Evolutionary conservation across 2,113 vertebrate species (phyloP), one percentile per base, ranked within the genome.

Genomic region (Meleagris gallopavo): DNA sequence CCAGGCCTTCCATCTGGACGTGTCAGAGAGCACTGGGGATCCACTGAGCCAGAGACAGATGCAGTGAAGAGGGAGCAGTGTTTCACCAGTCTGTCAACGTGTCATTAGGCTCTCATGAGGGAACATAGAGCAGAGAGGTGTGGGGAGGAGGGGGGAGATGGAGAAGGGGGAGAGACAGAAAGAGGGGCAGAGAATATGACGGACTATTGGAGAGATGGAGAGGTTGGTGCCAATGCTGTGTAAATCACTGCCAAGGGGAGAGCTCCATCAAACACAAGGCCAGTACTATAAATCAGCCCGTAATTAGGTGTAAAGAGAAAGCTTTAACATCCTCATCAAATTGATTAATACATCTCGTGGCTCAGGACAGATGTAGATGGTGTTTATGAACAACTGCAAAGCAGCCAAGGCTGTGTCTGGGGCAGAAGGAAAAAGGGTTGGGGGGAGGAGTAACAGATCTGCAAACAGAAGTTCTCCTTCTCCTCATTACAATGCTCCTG

Each of bases 251-350:
- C 97, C 97, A 96, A 25, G 95, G 94, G 88, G 88, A 94, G 93
- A 97, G 96, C 96, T 97, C 97, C 96, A 97, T 97, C 97, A 97
- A 93, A 97, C 94, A 64, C 96, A 74, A 95, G 97, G 97, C 97
- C 97, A 97, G 96, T 95, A 76, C 97, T 94, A 98, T 98, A 98
- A 98, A 98, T 98, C 98, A 98, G 97, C 65, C 93, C 93, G 80
- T 98, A 98, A 98, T 98, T 97, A 98, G 98, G 97, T 97, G 96
- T 97, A 96, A 97, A 97, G 97, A 98, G 97, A 97, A 97, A 97
- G 97, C 97, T 97, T 97, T 97, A 98, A 97, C 97, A 97, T 97
- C 97, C 97, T 97, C 97, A 98, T 98, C 97, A 98, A 96, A 97
- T 97, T 98, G 98, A 98, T 98, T 97, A 98, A 98, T 97, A 96